Evolutionary conservation across 1,140 invertebrate genomes (phyloP).

Genomic region (Hylyphantes graminicola): DNA sequence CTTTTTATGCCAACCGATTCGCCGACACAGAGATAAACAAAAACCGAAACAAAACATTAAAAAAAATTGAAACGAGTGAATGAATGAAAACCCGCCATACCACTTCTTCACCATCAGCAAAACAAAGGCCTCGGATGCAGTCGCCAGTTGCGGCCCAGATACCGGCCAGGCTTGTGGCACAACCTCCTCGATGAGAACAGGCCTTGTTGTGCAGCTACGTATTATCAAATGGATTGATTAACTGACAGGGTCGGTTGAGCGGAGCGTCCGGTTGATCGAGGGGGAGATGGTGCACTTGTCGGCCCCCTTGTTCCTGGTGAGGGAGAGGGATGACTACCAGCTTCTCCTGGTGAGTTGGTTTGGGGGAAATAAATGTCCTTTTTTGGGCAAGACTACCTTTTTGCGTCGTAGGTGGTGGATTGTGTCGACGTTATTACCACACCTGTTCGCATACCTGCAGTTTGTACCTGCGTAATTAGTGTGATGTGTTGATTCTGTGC

Average conservation of each 20-base stretch:
- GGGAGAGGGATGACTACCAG: slow-evolving; percentile 54
- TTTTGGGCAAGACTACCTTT: slow-evolving; percentile 42
- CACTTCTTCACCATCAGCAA: slow-evolving; percentile 20
- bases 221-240: slow-evolving; percentile 47
- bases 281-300: slow-evolving; percentile 44
- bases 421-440: not conserved
- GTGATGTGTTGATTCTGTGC: no score
- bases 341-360: slow-evolving; percentile 54
- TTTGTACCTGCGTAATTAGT: no score
- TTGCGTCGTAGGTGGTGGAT: slow-evolving; percentile 43
- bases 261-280: not conserved
- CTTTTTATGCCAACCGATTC: no score
- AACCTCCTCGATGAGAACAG: not conserved
- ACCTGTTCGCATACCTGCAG: no score
- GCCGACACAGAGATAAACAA: not conserved
- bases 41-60: slow-evolving; percentile 6
- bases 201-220: not conserved
- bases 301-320: slow-evolving; percentile 50
- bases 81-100: slow-evolving; percentile 40
- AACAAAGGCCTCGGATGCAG: slow-evolving; percentile 13
- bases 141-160: slow-evolving; percentile 52
- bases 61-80: slow-evolving; percentile 13
- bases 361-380: slow-evolving; percentile 2
- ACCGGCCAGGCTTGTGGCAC: slow-evolving; percentile 3
- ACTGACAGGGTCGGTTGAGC: not conserved